These are phyloP conservation scores for Cephus pygmeus DNA, from an alignment of 2,888 invertebrate species.

Conservation along the genomic window DNA sequence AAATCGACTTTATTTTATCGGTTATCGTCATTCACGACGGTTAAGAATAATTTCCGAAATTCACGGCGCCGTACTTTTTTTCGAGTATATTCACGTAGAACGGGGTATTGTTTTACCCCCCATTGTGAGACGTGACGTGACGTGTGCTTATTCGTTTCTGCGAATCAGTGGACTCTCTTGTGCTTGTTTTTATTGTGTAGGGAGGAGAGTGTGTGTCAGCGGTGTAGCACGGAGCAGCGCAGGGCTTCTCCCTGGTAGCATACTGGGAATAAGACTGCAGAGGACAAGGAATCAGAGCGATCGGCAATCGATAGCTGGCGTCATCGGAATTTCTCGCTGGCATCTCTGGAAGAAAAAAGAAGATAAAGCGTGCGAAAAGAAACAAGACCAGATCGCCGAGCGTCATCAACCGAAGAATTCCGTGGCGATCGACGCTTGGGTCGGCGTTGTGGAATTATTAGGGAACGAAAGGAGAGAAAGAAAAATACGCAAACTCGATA, in stretches of 20 bases:
- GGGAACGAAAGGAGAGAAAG: background rate
- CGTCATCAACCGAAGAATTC: constrained; percentile 3
- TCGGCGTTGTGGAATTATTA: background rate
- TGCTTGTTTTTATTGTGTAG: background rate
- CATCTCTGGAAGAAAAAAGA: background rate
- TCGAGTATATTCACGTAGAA: background rate
- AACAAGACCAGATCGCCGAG: background rate
- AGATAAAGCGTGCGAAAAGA: background rate
- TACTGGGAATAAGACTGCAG: background rate
- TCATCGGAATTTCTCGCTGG: background rate
- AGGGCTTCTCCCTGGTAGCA: background rate
- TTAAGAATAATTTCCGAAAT: background rate
- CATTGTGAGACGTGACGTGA: background rate
- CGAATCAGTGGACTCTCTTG: background rate
- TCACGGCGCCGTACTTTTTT: background rate
- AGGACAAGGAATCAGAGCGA: background rate
- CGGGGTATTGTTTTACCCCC: background rate
- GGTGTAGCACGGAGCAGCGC: background rate
- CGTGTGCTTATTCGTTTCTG: background rate
- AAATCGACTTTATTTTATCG: background rate
- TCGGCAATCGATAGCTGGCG: background rate
- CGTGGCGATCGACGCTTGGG: background rate
- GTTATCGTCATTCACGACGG: background rate
- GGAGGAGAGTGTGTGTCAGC: background rate
- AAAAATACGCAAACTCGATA: background rate